These are phyloP conservation scores for Diadegma fenestrale DNA, from an alignment of 2,888 invertebrate species.

Conservation along the genomic window DNA sequence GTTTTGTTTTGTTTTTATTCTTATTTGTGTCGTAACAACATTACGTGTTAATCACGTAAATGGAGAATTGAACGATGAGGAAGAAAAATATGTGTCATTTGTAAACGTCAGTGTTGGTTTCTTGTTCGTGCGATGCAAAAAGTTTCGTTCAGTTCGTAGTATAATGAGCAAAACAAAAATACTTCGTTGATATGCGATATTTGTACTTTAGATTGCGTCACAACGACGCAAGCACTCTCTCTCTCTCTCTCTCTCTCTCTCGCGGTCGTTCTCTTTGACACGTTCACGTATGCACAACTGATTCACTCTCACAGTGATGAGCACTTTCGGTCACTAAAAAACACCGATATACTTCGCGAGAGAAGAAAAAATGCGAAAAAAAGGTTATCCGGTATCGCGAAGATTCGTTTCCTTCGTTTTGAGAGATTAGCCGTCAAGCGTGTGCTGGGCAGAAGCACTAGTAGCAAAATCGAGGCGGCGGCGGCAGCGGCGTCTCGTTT, in stretches of 20 bases:
- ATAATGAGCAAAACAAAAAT: conserved; percentile 64
- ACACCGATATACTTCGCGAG: conserved; percentile 53
- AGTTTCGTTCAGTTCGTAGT: conserved; percentile 47
- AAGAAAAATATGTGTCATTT: conserved; percentile 40
- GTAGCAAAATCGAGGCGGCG: conserved; percentile 19
- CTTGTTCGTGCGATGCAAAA: conserved; percentile 19
- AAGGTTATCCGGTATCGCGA: conserved; percentile 70
- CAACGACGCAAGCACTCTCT: conserved; percentile 72
- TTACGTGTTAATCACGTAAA: conserved; percentile 44
- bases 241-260: conserved; percentile 38
- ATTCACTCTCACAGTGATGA: conserved; percentile 23
- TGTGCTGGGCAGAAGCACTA: background rate
- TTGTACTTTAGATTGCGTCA: conserved; percentile 80
- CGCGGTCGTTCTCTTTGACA: conserved; percentile 9
- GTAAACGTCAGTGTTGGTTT: conserved; percentile 8
- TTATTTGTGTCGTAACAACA: conserved; percentile 12
- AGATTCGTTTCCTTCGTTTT: conserved; percentile 67
- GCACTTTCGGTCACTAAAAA: conserved; percentile 47
- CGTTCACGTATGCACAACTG: background rate
- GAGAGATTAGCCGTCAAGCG: conserved; percentile 21
- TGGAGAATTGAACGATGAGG: conserved; percentile 22
- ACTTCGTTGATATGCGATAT: conserved; percentile 76
- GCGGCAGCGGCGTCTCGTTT: conserved; percentile 31
- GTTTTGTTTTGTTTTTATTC: conserved; percentile 12
- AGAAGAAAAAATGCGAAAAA: conserved; percentile 35